Base-by-base conservation (phyloP, 1,140 invertebrate species). In the Nixonia krombeini region DNA sequence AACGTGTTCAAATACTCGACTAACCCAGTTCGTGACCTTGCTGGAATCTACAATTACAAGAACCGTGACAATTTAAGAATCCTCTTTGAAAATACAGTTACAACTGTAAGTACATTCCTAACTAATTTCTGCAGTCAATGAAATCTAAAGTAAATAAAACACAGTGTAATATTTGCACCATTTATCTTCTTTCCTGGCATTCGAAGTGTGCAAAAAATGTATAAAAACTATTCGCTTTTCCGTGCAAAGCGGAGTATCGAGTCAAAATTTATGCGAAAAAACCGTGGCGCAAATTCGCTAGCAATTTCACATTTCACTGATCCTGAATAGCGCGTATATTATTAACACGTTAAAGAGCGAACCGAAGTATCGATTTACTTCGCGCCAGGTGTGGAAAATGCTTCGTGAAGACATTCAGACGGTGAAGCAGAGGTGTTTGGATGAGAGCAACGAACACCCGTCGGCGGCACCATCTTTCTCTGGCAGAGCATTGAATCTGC, bases 351-450 rank as follows among this genome's bases (percentile, higher is more conserved):
- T 35, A 10, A 26, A 21, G 33, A 35, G 33, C 29, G 18, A 40
- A 9, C n/a, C 9, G 37, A 18, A 31, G 17, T 55, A 44, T 35
- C 15, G 26, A 38, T 37, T 50, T 4, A 4, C 15, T 7, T 13
- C 1, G 16, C 17, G 28, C 5, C 17, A 93, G 86, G 87, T 94
- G 1, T 95, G 92, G 87, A 85, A 88, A 15, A 87, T 94, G 79
- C 93, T 96, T 72, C 88, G 88, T 49, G 86, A 90, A n/a, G 92
- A 95, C 72, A 89, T 96, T 21, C 89, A 92, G 55, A 86, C 87
- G 2, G 88, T 90, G 0, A 92, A 94, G 72, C 88, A 90, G 49
- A 89, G 92, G 46, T 82, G 94, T 50, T 83, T 92, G 1, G 76
- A 87, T 15, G 89, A 90, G 40, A 86, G 87, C 1, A 85, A 90